Conservation (phyloP, 2,888 invertebrate genomes). For the Ormyrus labotus region DNA sequence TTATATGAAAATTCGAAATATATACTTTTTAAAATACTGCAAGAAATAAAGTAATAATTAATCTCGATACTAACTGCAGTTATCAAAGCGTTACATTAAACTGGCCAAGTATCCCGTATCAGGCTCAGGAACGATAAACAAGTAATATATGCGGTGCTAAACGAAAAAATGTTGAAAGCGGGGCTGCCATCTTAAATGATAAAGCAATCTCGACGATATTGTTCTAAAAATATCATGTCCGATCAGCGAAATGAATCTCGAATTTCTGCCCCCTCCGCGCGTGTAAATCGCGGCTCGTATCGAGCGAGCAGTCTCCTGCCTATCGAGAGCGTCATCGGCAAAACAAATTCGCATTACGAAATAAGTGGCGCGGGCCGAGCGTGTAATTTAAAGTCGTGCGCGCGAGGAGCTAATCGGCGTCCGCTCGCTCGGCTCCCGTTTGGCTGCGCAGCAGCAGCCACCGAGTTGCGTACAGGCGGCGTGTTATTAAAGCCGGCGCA, state of each 20-base stretch:
- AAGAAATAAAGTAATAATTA: no score
- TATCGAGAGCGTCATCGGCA: constrained; percentile 37
- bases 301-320: background rate
- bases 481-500: constrained; percentile 49
- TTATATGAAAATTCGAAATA: no score
- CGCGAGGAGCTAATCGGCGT: constrained; percentile 25
- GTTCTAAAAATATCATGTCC: no score
- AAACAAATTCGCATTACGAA: constrained; percentile 52
- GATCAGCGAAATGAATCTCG: background rate
- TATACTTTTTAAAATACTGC: no score
- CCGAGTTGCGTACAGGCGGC: constrained; percentile 1
- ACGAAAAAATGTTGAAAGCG: no score
- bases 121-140: no score
- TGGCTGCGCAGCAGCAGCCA: constrained; percentile 23
- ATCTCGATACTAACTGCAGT: no score
- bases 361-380: constrained; percentile 6
- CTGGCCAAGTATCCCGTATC: no score
- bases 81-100: no score
- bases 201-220: no score
- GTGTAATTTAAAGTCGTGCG: constrained; percentile 38
- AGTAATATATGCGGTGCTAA: no score
- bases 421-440: constrained; percentile 28
- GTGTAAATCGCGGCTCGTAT: background rate
- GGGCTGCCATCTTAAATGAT: no score
- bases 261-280: background rate